phyloP scores from a whole-genome alignment of 2,888 invertebrate genomes.

The Eulithis prunata region DNA sequence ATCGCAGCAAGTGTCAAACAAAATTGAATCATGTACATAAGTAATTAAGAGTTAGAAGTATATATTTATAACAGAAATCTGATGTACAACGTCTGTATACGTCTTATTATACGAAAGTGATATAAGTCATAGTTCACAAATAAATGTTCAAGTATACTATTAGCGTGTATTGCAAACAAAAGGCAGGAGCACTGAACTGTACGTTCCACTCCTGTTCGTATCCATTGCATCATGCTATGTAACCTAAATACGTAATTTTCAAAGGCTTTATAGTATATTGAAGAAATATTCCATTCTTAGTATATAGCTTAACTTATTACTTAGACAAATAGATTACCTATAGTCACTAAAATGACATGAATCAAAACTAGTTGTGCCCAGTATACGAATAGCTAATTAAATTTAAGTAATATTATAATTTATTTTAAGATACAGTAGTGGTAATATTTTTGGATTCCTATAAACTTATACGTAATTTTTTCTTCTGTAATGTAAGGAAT shows the following conservation, averaged over 20 bases:
- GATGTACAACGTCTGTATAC: constrained; percentile 84
- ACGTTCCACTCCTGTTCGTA: constrained; percentile 22
- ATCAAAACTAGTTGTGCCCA: constrained; percentile 85
- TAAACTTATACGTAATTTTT: constrained; percentile 81
- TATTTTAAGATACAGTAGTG: constrained; percentile 83
- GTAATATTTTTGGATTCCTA: constrained; percentile 85
- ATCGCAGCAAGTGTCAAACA: constrained; percentile 37
- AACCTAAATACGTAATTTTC: constrained; percentile 78
- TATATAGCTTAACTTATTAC: constrained; percentile 81
- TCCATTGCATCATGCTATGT: constrained; percentile 58
- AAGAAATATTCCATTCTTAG: constrained; percentile 82
- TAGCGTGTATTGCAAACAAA: constrained; percentile 53
- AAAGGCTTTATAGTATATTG: constrained; percentile 76
- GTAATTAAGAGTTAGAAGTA: constrained; percentile 53
- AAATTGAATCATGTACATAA: constrained; percentile 36
- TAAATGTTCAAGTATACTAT: constrained; percentile 56
- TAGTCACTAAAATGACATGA: constrained; percentile 83
- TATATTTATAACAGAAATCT: constrained; percentile 74
- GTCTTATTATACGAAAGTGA: constrained; percentile 70
- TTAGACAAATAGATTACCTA: constrained; percentile 80
- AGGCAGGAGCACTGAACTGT: constrained; percentile 32
- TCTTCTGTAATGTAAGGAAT: constrained; percentile 61
- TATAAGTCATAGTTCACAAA: constrained; percentile 50
- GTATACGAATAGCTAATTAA: constrained; percentile 83
- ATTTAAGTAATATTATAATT: constrained; percentile 78